Evolutionary conservation across 2,113 vertebrate genomes (phyloP).

Genomic region (Lepidothrix coronata): DNA sequence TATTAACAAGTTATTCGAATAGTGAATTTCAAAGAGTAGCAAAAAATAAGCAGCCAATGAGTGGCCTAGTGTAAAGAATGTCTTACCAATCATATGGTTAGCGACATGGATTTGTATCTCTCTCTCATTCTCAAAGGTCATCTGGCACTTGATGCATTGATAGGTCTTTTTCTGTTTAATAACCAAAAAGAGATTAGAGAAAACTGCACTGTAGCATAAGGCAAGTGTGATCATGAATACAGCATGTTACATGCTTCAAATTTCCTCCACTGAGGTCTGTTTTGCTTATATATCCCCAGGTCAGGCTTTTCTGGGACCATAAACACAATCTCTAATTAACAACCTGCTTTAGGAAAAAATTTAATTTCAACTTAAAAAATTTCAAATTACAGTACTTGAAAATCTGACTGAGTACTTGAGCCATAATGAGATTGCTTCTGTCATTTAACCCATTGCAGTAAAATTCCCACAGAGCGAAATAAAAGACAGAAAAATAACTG

Average conservation of each 20-base stretch:
- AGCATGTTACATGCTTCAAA: neutral
- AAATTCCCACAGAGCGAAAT: neutral
- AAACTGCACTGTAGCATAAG: slow-evolving; percentile 43
- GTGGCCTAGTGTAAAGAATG: neutral
- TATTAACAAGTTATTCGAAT: slow-evolving; percentile 36
- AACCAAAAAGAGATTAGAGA: slow-evolving; percentile 64
- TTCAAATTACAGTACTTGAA: neutral
- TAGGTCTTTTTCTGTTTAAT: slow-evolving; percentile 95
- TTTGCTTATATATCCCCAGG: neutral
- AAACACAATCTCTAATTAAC: neutral
- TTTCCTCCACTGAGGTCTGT: neutral
- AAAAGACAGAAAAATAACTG: neutral
- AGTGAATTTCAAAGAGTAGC: neutral
- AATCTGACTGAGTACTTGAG: neutral
- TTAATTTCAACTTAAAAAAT: neutral
- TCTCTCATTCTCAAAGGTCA: slow-evolving; percentile 98
- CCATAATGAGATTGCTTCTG: neutral
- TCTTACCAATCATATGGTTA: slow-evolving; percentile 99
- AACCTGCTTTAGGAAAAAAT: neutral
- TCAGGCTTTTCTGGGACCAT: neutral
- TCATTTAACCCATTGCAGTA: neutral
- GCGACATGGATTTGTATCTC: slow-evolving; percentile 99
- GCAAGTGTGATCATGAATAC: slow-evolving; percentile 21
- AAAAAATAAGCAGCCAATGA: slow-evolving; percentile 21
- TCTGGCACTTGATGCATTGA: slow-evolving; percentile 99